Evolutionary conservation across 2,113 vertebrate genomes (phyloP), one percentile per base, ranked within the genome.

Genomic region (Hiodon tergisus): DNA sequence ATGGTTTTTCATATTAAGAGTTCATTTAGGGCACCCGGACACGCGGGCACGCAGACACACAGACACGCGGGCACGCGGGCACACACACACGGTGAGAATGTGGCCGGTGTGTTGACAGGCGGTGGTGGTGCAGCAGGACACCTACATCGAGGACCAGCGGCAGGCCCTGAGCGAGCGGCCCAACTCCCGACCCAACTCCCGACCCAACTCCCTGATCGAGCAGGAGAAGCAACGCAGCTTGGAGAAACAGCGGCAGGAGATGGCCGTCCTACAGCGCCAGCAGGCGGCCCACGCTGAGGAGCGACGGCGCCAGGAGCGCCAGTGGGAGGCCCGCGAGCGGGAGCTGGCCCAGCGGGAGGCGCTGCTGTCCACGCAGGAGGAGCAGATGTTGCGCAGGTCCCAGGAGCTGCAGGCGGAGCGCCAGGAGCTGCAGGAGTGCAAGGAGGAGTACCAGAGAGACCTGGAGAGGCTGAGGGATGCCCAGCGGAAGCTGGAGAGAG

Each of bases 211-310:
- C 0, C 88, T 97, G 68, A 86, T 93, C 0, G 95, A 97, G 86
- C 95, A 97, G 82, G 95, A 96, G 89, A 96, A 96, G 83, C 94
- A 96, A 86, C 91, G 94, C 73, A 95, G 87, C 84, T 81, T 96
- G 85, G 94, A 97, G 86, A 93, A 94, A 80, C 95, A 94, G 83
- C 88, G 94, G 16, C 95, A 96, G 85, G 95, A 95, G 73, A 75
- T 93, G 46, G 93, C 94, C 76, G 93, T 93, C 79, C 89, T 95
- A 67, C 93, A 95, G 86, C 91, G 88, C 84, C 94, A 95, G 82
- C 95, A 95, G 85, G 86, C 87, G 0, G 93, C 94, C 74, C 89
- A 94, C 81, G 89, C 88, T 62, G 94, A 95, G 72, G 95, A 95
- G 71, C 89, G 87, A 67, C 79, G 89, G 48, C 84, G 78, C 52